Evolutionary conservation across 2,888 invertebrate species (phyloP), one percentile per base, ranked within the genome.

Genomic region (Melipona bicolor): DNA sequence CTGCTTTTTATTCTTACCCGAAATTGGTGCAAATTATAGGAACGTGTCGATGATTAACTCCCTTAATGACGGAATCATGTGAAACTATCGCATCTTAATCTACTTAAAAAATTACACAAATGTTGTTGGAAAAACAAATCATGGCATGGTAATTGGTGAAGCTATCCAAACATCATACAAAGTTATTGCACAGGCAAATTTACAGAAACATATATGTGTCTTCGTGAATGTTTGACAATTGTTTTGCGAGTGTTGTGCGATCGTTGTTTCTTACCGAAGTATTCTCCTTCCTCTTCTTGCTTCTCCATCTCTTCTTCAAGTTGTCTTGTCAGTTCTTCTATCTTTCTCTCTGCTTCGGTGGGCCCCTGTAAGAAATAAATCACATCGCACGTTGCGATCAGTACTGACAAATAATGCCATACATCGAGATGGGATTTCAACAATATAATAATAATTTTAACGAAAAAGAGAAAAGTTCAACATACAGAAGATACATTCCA

Each of bases 231-330:
- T 21, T 61, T 21, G 54, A 69, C 52, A 52, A 75, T 43, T 67
- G 67, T 67, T 49, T 59, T 65, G 52, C 24, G 27, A 17, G 24
- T 19, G 4, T 36, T 64, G 36, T 69, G 69, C 73, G 19, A 54
- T 64, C 49, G 71, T 49, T 52, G 56, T 52, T 72, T 73, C 96
- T 95, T 95, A 98, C 99, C 99, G 95, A 99, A 99, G 95, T 98
- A 99, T 95, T 99, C 99, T 90, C 98, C 99, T 94, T 98, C 98
- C 91, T 98, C 98, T 95, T 98, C 98, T 92, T 98, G 97, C 91
- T 98, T 97, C 94, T 99, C 99, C 97, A 99, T 98, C 95, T 99
- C 98, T 94, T 98, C 98, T 94, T 99, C 99, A 87, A 99, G 96
- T 93, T 98, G 98, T 75, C 98, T 96, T 21, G 98, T 98, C 85